phyloP scores from a whole-genome alignment of 2,797 vertebrate species.

The Sebastes iracundus region DNA sequence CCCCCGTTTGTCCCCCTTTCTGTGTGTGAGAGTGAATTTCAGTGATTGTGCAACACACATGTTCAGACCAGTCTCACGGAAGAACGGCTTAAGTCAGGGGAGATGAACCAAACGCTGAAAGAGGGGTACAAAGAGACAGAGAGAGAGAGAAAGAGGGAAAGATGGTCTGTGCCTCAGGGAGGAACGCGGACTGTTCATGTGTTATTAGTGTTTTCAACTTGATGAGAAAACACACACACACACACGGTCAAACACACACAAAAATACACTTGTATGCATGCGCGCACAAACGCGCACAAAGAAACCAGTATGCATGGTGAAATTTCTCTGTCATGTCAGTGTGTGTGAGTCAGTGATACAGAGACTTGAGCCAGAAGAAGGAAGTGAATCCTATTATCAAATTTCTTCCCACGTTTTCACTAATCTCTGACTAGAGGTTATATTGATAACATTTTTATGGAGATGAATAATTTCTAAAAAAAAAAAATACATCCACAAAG shows the following conservation, averaged over 20 bases:
- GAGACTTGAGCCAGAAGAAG: neutral
- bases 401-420: neutral
- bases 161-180: conserved; percentile 27
- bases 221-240: conserved; percentile 12
- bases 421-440: neutral
- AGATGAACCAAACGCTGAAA: conserved; percentile 43
- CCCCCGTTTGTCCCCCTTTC: conserved; percentile 14
- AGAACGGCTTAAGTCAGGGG: conserved; percentile 54
- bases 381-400: neutral
- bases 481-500: too few species aligned
- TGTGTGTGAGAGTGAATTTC: conserved; percentile 10
- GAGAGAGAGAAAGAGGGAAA: neutral
- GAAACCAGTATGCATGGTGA: neutral
- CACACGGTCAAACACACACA: neutral
- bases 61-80: conserved; percentile 66
- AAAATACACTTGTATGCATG: neutral
- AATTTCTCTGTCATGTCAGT: neutral
- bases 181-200: conserved; percentile 10
- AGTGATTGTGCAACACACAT: conserved; percentile 45
- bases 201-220: conserved; percentile 17
- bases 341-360: neutral
- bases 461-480: too few species aligned
- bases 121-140: neutral
- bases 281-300: neutral
- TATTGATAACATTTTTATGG: too few species aligned